Conservation (phyloP, 1,140 invertebrate genomes). For the Leptestheria dahalacensis region DNA sequence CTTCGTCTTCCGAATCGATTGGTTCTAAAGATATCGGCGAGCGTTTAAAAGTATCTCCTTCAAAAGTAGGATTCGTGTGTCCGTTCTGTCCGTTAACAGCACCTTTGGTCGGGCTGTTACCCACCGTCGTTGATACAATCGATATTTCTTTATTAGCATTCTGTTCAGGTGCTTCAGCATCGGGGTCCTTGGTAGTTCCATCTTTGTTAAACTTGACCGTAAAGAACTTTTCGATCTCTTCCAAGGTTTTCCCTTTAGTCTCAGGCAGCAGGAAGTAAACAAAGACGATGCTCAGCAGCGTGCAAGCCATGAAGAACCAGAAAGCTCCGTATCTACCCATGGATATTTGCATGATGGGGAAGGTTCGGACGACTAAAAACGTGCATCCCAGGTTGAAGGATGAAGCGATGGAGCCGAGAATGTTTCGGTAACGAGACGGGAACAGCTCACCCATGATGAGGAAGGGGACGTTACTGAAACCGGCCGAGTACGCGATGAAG, state of each 20-base stretch:
- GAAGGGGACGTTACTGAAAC: constrained; percentile 41
- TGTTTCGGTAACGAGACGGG: constrained; percentile 21
- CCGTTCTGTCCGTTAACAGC: not conserved
- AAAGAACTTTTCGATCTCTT: constrained; percentile 28
- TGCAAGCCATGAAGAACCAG: constrained; percentile 22
- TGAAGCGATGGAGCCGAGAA: constrained; percentile 8
- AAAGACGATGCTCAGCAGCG: constrained; percentile 25
- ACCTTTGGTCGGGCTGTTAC: not conserved
- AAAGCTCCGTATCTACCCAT: constrained; percentile 20
- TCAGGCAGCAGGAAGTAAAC: constrained; percentile 32
- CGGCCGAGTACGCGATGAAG: constrained; percentile 31
- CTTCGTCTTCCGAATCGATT: constrained; percentile 6
- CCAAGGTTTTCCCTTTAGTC: constrained; percentile 35
- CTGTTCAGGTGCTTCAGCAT: not conserved
- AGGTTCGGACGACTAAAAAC: constrained; percentile 34
- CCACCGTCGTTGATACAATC: not conserved
- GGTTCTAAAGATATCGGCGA: not conserved
- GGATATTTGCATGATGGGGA: constrained; percentile 22
- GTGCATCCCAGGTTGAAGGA: constrained; percentile 19
- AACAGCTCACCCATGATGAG: constrained; percentile 48
- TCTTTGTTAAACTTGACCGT: constrained; percentile 3
- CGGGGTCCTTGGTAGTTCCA: not conserved
- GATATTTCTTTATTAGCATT: not conserved
- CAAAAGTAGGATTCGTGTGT: not conserved
- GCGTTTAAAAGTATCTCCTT: not conserved